Conservation (phyloP, 2,797 vertebrate species). For the Acestrorhynchus altus region DNA sequence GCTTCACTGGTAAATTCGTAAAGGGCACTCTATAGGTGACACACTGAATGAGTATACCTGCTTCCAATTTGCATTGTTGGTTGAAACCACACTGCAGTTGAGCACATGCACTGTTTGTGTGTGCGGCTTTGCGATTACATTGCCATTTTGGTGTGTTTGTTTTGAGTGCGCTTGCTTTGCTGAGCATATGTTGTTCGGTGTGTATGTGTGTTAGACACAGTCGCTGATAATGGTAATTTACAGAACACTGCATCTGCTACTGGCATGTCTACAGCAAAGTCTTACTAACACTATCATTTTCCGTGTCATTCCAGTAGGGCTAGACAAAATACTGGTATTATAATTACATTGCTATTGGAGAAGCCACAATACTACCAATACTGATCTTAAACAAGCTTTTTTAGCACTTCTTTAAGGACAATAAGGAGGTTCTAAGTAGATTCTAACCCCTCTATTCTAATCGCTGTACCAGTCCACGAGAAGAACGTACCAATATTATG, state of each 20-base stretch:
- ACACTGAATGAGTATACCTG: background rate
- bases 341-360: background rate
- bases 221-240: background rate
- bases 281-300: constrained; percentile 47
- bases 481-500: too few relatives aligned
- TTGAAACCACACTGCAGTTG: background rate
- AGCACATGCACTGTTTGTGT: constrained; percentile 59
- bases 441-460: too few relatives aligned
- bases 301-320: background rate
- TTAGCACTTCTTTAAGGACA: too few relatives aligned
- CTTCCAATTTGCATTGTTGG: constrained; percentile 7
- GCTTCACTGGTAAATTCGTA: background rate
- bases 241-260: constrained; percentile 25
- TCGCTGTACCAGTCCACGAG: too few relatives aligned
- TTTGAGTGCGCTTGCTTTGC: constrained; percentile 51
- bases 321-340: background rate
- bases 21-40: background rate
- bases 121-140: constrained; percentile 26
- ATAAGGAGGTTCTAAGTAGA: too few relatives aligned
- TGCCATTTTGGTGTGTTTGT: constrained; percentile 47
- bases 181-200: constrained; percentile 40
- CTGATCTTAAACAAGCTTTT: too few relatives aligned
- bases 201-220: constrained; percentile 29
- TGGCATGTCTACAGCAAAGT: constrained; percentile 57
- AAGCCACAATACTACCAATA: too few relatives aligned